Base-by-base conservation (phyloP, 2,797 vertebrate species). In the Hydrocynus forskahlii region DNA sequence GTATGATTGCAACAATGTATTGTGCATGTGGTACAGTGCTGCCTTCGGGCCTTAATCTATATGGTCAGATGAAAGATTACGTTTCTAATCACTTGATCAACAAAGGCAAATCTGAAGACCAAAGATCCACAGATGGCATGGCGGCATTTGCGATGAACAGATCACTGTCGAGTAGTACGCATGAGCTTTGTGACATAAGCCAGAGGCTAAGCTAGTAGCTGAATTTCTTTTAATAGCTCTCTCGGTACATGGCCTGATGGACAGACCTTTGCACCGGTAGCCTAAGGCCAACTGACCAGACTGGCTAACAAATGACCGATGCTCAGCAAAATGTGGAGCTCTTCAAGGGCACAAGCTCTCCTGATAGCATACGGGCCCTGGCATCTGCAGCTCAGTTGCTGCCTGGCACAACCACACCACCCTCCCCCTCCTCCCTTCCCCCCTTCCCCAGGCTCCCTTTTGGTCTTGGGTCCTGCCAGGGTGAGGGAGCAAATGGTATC, bases 331-430 rank as follows among this genome's bases (percentile, higher is more conserved):
- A 79, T 78, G 84, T 83, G 68, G 78, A 73, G 76, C 74, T 84
- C 87, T 78, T 89, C 81, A 89, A 87, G 87, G 88, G 84, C 83
- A 87, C 55, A 55, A 35, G 74, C 79, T 84, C 45, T 82, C 79
- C 40, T 75, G 76, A 79, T 76, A 84, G 75, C 81, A 83, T 78
- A 83, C 76, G 81, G 85, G 72, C 80, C 50, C 79, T 73, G 79
- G 68, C 62, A 74, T 76, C 81, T 85, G 86, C 69, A 81, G 76
- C 76, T 79, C 86, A 75, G 81, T 68, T 79, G 68, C 74, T 79
- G 68, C 75, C 60, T 75, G 78, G 76, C 81, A 81, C 78, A 38
- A 50, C 62, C 43, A 70, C 73, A 75, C 73, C n/a, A 8, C 21
- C n/a, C 57, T 21, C 4, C 59, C 19, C 3, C 29, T 3, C 78